Base-by-base conservation (phyloP, 2,797 vertebrate genomes). In the Leptodactylus fallax region DNA sequence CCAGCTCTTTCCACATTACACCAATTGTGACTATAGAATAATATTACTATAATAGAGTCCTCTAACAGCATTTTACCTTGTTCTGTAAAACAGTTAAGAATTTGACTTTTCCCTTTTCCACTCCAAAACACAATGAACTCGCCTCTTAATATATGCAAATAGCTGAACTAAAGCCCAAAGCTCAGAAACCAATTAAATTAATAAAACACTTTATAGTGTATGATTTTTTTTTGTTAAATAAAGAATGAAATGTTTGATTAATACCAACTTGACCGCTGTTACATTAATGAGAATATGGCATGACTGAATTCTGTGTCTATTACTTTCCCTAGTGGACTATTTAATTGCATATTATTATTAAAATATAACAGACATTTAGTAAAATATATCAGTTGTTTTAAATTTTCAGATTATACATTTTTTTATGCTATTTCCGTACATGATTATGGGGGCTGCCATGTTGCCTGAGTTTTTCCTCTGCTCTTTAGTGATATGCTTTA, bases 171-270 rank as follows among this genome's bases (percentile, higher is more conserved):
- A 77, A 60, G 71, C 36, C 71, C 71, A 85, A 49, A 23, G 71
- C 71, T 85, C 55, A 60, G 56, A 85, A 77, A 77, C 83, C 71
- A 85, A 85, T 85, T 85, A 61, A 49, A 49, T 49, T 85, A 85
- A 85, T 85, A 77, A 85, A 51, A 85, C 81, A 53, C 47, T 82
- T 67, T 77, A 14, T 47, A 65, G 3, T 49, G 58, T 49, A 81
- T 14, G 25, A 60, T 82, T 23, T 76, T 60, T 60, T 45, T 76
- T 77, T 36, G 1, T 61, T 23, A 45, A 61, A 60, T 71, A 45
- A 49, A 49, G 19, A 47, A 77, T 51, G 36, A 77, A 76, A 77
- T 61, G 71, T 74, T 76, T 85, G 71, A 85, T 77, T 85, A 85
- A 77, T 85, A 85, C 36, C n/a, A 76, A 61, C 36, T 76, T 77